A percentile compares a stretch with the other conserved stretches of the same genome.
Conservation (phyloP, 2,113 vertebrate genomes). For the Hypanus sabinus region DNA sequence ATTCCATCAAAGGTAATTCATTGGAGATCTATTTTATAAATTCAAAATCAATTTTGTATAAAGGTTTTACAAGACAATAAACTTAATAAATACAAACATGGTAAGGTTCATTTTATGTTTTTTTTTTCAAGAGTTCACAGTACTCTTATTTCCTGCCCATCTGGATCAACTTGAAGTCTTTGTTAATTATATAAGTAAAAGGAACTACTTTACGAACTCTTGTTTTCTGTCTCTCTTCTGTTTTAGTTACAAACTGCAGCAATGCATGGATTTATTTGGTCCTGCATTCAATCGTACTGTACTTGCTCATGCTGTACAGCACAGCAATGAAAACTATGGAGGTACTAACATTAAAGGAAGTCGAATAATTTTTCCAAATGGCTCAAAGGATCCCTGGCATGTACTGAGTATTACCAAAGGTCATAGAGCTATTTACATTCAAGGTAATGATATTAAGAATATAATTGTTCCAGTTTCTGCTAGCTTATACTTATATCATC, state of each 20-base stretch:
- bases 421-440: conserved; percentile 53
- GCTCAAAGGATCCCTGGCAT: conserved; percentile 57
- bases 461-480: not conserved
- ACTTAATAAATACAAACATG: not conserved
- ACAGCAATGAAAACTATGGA: conserved; percentile 56
- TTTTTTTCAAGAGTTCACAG: not conserved
- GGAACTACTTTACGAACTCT: not conserved
- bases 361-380: conserved; percentile 57
- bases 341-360: conserved; percentile 48
- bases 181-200: not conserved
- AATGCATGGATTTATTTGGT: conserved; percentile 50
- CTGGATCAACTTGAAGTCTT: not conserved
- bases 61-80: not conserved
- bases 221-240: not conserved
- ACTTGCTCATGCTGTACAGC: conserved; percentile 45
- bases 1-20: not conserved
- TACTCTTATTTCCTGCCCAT: not conserved
- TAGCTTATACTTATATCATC: not conserved
- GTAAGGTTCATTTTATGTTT: not conserved
- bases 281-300: conserved; percentile 41
- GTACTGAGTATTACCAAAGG: conserved; percentile 52
- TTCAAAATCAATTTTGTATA: not conserved
- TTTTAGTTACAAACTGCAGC: conserved; percentile 49
- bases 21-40: not conserved
- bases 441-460: conserved; percentile 44